Evolutionary conservation across 53 echinoderm and acorn worm genomes (phyloP), one percentile per base, ranked within the genome.

Genomic region (Patiria pectinifera): DNA sequence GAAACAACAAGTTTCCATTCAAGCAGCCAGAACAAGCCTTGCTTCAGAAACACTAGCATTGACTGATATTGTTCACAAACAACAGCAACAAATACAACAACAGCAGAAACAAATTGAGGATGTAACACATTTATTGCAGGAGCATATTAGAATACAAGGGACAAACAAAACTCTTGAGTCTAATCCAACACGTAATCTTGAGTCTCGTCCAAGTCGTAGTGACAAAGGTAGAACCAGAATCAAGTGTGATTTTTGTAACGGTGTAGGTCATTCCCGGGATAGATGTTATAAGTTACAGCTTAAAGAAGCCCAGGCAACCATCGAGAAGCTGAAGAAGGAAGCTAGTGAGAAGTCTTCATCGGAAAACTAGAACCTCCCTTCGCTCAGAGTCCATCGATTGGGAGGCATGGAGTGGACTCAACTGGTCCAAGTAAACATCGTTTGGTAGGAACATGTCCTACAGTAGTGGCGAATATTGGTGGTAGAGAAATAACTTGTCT

Each of bases 231-330:
- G 78, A 70, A 70, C 14, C 16, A 84, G 69, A 66, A 21, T 62
- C 10, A 43, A 69, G 35, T 84, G 84, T 66, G 45, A 63, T 35
- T 84, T 84, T 26, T 84, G 84, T 23, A 84, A 66, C 9, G 45
- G 16, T 24, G 4, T 14, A 15, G 84, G 84, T 48, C 86, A 86
- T 58, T 72, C 86, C 2, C 47, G 72, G 25, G 75, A 72, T 24
- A 86, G 23, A n/a, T 86, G 86, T 71, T 86, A 44, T 49, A 71
- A 86, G 49, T 48, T 16, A 21, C 72, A 86, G 48, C n/a, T 86
- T 21, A 71, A 86, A 74, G 48, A 72, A 53, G 86, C 86, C n/a
- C 48, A 86, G 49, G 75, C 71, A 21, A 71, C 72, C 19, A 86
- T 86, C 3, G 49, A 71, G 18, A 13, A 86, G 72, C 49, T 86